A percentile compares a stretch with the other conserved stretches of the same genome.
phyloP scores from a whole-genome alignment of 2,888 invertebrate species.

The Tenodera sinensis region DNA sequence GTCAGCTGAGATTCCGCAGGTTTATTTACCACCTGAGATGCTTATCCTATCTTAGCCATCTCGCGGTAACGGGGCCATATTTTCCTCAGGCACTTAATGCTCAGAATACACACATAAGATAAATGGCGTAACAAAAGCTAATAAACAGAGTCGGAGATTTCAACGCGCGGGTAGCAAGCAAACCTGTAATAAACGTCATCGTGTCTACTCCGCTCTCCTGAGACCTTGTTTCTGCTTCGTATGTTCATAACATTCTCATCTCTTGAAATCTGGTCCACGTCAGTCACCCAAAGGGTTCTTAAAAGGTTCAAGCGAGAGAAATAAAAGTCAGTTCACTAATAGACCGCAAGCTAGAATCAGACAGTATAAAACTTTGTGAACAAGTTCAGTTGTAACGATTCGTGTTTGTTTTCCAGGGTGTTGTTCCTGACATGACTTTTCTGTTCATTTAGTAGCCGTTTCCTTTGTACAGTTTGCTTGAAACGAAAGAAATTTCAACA shows the following conservation, averaged over 20 bases:
- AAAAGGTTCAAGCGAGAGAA: neutral
- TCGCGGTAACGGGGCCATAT: neutral
- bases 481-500: too few relatives aligned
- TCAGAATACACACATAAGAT: neutral
- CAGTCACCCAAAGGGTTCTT: neutral
- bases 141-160: neutral
- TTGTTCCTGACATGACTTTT: neutral
- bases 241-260: neutral
- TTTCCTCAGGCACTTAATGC: neutral
- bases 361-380: neutral
- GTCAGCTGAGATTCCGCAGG: neutral
- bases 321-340: neutral
- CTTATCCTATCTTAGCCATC: neutral
- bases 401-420: neutral
- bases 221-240: neutral
- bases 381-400: too few relatives aligned
- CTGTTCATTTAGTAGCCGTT: neutral
- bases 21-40: neutral
- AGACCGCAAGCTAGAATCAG: neutral
- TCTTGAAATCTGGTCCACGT: neutral
- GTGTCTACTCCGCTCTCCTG: neutral
- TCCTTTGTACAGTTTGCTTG: too few relatives aligned
- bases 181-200: neutral
- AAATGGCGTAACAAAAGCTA: neutral
- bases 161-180: neutral